Conservation (phyloP, 2,888 invertebrate genomes). For the Limenitis camilla region DNA sequence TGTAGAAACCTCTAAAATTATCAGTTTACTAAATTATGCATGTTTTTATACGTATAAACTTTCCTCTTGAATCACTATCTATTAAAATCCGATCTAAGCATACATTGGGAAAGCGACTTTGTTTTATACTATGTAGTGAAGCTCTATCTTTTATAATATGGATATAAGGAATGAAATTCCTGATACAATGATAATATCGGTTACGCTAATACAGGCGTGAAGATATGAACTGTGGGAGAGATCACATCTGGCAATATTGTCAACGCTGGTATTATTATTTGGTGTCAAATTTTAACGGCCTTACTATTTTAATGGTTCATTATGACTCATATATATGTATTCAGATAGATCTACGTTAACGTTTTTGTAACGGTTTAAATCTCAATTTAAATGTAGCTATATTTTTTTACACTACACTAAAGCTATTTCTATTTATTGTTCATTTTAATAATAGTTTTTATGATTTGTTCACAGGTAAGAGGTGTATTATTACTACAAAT, state of each 20-base stretch:
- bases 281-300: slow-evolving; percentile 32
- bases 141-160: too few relatives aligned
- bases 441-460: slow-evolving; percentile 6
- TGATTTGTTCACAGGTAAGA: slow-evolving; percentile 33
- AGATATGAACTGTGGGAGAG: slow-evolving; percentile 36
- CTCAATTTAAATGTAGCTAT: not conserved
- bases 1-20: too few relatives aligned
- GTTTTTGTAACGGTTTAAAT: not conserved
- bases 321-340: not conserved
- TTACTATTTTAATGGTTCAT: slow-evolving; percentile 27
- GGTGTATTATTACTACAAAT: not conserved
- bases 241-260: slow-evolving; percentile 38
- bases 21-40: too few relatives aligned
- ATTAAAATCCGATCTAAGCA: too few relatives aligned
- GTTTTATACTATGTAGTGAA: too few relatives aligned
- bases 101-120: too few relatives aligned
- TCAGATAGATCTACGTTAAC: not conserved
- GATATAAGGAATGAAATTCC: too few relatives aligned
- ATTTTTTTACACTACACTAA: not conserved
- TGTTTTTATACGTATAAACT: too few relatives aligned
- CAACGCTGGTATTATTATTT: slow-evolving; percentile 32
- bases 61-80: too few relatives aligned
- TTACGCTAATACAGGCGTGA: not conserved
- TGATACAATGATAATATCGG: not conserved
- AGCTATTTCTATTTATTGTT: slow-evolving; percentile 8